Conservation (phyloP, 2,888 invertebrate species). For the Diploptera punctata region DNA sequence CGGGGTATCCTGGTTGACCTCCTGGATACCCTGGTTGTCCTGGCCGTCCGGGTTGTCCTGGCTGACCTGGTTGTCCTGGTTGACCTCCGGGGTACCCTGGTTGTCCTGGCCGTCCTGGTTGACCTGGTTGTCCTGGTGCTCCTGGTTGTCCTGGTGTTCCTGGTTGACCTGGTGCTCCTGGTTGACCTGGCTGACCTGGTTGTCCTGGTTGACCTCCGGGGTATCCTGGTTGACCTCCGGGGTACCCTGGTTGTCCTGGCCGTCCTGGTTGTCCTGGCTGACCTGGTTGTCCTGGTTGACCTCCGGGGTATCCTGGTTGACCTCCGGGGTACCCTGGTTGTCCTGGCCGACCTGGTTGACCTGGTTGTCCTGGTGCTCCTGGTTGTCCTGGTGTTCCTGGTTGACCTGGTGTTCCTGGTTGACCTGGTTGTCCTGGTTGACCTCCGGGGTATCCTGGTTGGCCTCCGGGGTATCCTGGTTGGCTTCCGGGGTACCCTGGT, state of each 20-base stretch:
- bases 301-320: conserved; percentile 39
- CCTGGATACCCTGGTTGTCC: conserved; percentile 46
- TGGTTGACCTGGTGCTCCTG: conserved; percentile 32
- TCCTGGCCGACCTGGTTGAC: conserved; percentile 37
- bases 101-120: conserved; percentile 45
- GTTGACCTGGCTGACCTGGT: conserved; percentile 15
- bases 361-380: conserved; percentile 31
- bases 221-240: conserved; percentile 23
- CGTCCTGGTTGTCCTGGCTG: conserved; percentile 41
- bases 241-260: conserved; percentile 23
- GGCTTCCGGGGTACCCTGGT: conserved; percentile 31
- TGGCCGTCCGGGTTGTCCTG: conserved; percentile 54
- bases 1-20: neutral
- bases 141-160: conserved; percentile 31
- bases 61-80: conserved; percentile 51
- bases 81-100: conserved; percentile 55
- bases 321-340: conserved; percentile 42
- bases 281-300: conserved; percentile 33
- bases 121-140: conserved; percentile 38
- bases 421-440: conserved; percentile 23
- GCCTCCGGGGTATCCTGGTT: conserved; percentile 44
- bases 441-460: conserved; percentile 43
- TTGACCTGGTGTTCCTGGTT: conserved; percentile 42
- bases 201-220: conserved; percentile 34
- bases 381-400: conserved; percentile 32